A percentile compares a stretch with the other conserved stretches of the same genome.
These are phyloP conservation scores for Suillia variegata DNA, from an alignment of 2,888 invertebrate species.

Conservation along the genomic window DNA sequence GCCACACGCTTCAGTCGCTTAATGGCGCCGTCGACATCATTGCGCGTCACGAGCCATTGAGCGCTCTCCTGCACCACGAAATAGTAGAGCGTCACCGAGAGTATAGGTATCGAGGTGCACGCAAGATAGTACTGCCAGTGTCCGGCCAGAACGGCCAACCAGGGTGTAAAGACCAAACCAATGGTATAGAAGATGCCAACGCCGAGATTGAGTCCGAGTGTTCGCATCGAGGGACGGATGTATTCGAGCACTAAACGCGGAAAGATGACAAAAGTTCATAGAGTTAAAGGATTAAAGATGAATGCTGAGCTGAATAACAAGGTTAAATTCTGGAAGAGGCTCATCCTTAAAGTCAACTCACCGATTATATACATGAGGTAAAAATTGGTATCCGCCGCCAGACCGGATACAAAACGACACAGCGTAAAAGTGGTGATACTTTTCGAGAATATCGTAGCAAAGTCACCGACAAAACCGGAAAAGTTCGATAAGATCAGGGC, in stretches of 20 bases:
- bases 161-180: slow-evolving; percentile 64
- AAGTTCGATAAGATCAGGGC: slow-evolving; percentile 65
- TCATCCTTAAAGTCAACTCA: too few relatives aligned
- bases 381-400: slow-evolving; percentile 67
- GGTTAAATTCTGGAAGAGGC: too few relatives aligned
- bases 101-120: slow-evolving; percentile 64
- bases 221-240: slow-evolving; percentile 66
- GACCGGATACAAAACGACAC: slow-evolving; percentile 66
- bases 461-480: slow-evolving; percentile 65
- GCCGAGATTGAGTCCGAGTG: slow-evolving; percentile 66
- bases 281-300: not conserved
- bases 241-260: slow-evolving; percentile 69
- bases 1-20: slow-evolving; percentile 64
- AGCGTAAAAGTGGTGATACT: slow-evolving; percentile 63
- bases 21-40: slow-evolving; percentile 64
- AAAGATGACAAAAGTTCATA: not conserved
- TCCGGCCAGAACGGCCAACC: slow-evolving; percentile 62
- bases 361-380: slow-evolving; percentile 70
- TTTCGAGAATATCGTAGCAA: slow-evolving; percentile 63
- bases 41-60: slow-evolving; percentile 67
- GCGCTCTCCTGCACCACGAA: slow-evolving; percentile 68
- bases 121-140: slow-evolving; percentile 65
- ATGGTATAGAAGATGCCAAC: slow-evolving; percentile 67
- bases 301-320: not conserved
- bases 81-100: slow-evolving; percentile 62